These are phyloP conservation scores for Ditylenchus dipsaci DNA, from an alignment of 1,140 invertebrate species.

Conservation along the genomic window DNA sequence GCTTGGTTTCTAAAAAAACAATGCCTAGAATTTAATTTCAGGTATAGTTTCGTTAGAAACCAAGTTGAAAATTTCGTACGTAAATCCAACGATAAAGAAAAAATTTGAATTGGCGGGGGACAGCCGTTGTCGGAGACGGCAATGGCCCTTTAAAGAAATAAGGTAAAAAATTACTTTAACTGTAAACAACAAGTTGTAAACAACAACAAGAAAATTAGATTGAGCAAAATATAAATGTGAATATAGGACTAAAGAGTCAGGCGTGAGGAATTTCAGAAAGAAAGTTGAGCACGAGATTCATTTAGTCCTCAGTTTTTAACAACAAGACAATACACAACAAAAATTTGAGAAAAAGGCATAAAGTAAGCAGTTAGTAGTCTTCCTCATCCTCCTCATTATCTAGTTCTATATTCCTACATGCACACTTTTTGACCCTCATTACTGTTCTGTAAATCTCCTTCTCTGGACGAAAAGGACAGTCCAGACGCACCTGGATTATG, in stretches of 20 bases:
- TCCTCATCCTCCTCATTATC: slow-evolving; percentile 23
- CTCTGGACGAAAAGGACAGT: slow-evolving; percentile 44
- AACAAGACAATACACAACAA: background rate
- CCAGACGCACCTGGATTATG: slow-evolving; percentile 13
- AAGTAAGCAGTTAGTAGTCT: slow-evolving; percentile 3
- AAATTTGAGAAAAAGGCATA: background rate
- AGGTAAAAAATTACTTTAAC: too few relatives aligned
- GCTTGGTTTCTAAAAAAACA: too few relatives aligned
- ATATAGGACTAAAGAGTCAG: slow-evolving; percentile 4
- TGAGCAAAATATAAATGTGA: background rate
- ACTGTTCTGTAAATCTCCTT: slow-evolving; percentile 26
- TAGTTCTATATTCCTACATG: slow-evolving; percentile 36
- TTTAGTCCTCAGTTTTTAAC: background rate
- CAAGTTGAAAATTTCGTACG: too few relatives aligned
- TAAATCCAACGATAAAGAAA: too few relatives aligned
- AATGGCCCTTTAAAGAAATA: too few relatives aligned
- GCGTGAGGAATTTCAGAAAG: slow-evolving; percentile 4
- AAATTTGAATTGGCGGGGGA: too few relatives aligned
- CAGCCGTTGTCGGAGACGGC: too few relatives aligned
- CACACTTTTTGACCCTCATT: slow-evolving; percentile 41
- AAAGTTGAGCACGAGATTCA: slow-evolving; percentile 3
- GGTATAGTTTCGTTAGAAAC: too few relatives aligned
- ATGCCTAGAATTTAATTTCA: too few relatives aligned
- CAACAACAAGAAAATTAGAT: background rate
- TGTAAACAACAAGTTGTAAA: too few relatives aligned